Conservation (phyloP, 2,888 invertebrate species). For the Physocephala rufipes region DNA sequence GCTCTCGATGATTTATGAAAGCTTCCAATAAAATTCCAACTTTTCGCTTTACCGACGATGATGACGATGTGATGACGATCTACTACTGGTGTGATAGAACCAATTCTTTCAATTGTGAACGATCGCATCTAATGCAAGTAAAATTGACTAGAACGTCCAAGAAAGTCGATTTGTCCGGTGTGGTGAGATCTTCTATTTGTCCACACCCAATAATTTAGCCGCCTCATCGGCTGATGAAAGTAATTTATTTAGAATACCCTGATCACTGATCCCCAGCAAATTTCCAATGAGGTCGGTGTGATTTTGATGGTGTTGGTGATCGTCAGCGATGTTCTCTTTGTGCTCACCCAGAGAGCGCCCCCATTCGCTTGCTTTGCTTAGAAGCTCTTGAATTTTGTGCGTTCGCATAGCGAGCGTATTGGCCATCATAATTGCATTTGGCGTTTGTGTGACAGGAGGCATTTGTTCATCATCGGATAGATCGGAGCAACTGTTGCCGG, state of each 20-base stretch:
- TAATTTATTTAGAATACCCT: conserved; percentile 84
- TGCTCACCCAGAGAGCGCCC: conserved; percentile 57
- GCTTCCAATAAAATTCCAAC: too few species aligned
- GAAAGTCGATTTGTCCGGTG: not conserved
- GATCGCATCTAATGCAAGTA: too few species aligned
- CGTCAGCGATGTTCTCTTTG: conserved; percentile 59
- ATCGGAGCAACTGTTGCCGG: conserved; percentile 61
- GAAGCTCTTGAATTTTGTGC: conserved; percentile 61
- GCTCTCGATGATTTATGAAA: too few species aligned
- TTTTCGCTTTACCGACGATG: too few species aligned
- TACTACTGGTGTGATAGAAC: too few species aligned
- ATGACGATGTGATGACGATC: too few species aligned
- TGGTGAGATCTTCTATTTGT: conserved; percentile 69
- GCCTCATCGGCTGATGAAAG: conserved; percentile 86
- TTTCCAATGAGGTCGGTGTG: conserved; percentile 82
- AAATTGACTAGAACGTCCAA: conserved; percentile 45
- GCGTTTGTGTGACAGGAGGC: conserved; percentile 43
- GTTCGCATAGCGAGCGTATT: conserved; percentile 50
- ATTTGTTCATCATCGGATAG: conserved; percentile 63
- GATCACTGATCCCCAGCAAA: conserved; percentile 86
- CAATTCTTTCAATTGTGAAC: too few species aligned
- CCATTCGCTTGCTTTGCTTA: conserved; percentile 61
- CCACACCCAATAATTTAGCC: conserved; percentile 86
- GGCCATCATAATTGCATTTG: conserved; percentile 23
- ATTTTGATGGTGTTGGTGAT: conserved; percentile 47